Evolutionary conservation across 23 tunicate species (phyloP), one percentile per base, ranked within the genome.

Genomic region (Trididemnum miniatum): DNA sequence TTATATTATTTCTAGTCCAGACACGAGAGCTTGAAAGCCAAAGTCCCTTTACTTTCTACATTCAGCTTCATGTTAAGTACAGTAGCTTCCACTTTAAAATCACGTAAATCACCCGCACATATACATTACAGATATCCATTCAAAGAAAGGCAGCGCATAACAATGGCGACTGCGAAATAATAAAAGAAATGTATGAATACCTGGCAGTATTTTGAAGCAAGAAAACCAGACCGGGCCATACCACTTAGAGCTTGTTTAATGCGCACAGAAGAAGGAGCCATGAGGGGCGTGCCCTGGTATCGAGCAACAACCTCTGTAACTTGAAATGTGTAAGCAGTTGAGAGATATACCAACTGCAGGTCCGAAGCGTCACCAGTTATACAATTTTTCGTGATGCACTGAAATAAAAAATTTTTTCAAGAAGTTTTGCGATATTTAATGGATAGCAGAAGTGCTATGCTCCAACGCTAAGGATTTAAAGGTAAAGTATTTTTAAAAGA

Each of bases 231-330:
- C 25, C 97, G 65, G 18, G 80, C 66, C 1, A 84, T 35, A 31
- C 84, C 77, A 18, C 78, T 34, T 12, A 88, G 84, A 1, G 98
- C 83, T 40, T 86, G 51, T 30, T 66, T 71, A 3, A 59, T 59
- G 32, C 98, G 77, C 3, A 93, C 84, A 59, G 92, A 82, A 30
- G 84, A 38, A 65, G 83, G 77, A 36, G 92, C 59, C 78, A 93
- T 36, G 7, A 93, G 37, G 30, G 92, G 88, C 33, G 59, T 73
- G 32, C 49, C 76, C 25, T 80, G 63, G 76, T 49, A 88, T 20
- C 89, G 32, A 30, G 84, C 24, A 34, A 80, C 86, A 1, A 49
- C 49, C 65, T 93, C 93, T 24, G 69, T 59, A 23, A 63, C 86
- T 51, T 82, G 86, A 33, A 88, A 72, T 12, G 98, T 88, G 72